Base-by-base conservation (phyloP, 2,888 invertebrate genomes). In the Cylindroiulus punctatus region DNA sequence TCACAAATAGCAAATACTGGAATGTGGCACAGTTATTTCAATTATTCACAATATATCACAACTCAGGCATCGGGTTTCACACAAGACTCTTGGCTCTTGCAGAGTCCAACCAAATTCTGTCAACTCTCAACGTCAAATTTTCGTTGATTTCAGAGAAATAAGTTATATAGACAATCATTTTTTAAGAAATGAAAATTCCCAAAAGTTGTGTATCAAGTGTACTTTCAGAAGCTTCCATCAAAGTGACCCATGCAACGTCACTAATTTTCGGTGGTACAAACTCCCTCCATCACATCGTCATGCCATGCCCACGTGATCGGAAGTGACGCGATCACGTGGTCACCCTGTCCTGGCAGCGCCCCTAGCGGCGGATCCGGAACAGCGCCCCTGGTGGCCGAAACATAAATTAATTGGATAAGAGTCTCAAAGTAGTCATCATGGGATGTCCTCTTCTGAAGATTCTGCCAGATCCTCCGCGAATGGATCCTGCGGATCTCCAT, bases 401-500 rank as follows among this genome's bases (percentile, higher is more conserved):
- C 65, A 65, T 65, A 26, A 26, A 65, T 12, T 47, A 26, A 26
- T 65, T 8, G 14, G n/a, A 57, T 26, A 12, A n/a, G n/a, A 65
- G 26, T 26, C n/a, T n/a, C n/a, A n/a, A n/a, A n/a, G n/a, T n/a
- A n/a, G 2, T 26, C n/a, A 65, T 26, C 65, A 65, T 3, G 26
- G 65, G 10, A 26, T 65, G 14, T 65, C 65, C 26, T 65, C 65
- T 12, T 65, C 65, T 2, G 65, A 65, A 12, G 65, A 65, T 26
- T 65, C 65, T 26, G 26, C 65, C 22, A 65, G 26, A 14, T 65
- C 65, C 65, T 65, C 65, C 12, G 65, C 26, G 65, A 65, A 65
- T 0, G 26, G 1, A 26, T 65, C 65, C 26, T 26, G 65, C 26
- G 65, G 65, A 26, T 88, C 88, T 88, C 92, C 92, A 32, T 86